Conservation (phyloP, 1,140 invertebrate genomes). For the Araneus ventricosus region DNA sequence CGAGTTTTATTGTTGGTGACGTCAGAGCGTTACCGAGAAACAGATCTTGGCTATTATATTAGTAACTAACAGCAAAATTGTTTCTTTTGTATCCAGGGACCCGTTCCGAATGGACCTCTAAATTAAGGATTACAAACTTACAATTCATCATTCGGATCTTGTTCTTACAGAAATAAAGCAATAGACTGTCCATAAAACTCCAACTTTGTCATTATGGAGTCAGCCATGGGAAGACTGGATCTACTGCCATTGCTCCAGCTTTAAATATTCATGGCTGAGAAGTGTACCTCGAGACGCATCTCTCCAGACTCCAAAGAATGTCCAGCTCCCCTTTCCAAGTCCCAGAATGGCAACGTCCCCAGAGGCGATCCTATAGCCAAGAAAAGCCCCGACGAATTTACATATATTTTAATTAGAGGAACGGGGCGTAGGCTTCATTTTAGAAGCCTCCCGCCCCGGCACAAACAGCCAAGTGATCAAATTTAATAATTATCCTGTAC, state of each 20-base stretch:
- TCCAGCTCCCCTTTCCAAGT: not conserved
- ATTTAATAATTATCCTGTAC: constrained; percentile 41
- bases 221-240: not conserved
- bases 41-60: too few relatives aligned
- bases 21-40: too few relatives aligned
- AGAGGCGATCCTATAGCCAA: constrained; percentile 11
- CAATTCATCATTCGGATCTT: not conserved
- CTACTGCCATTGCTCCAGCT: not conserved
- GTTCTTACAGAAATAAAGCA: not conserved
- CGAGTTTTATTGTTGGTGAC: too few relatives aligned
- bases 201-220: not conserved
- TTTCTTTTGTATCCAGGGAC: too few relatives aligned
- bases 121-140: not conserved
- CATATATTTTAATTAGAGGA: constrained; percentile 38
- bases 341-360: not conserved
- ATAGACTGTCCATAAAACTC: too few relatives aligned
- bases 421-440: constrained; percentile 26
- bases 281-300: not conserved
- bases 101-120: not conserved
- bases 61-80: too few relatives aligned
- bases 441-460: not conserved
- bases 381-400: constrained; percentile 23
- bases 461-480: constrained; percentile 36
- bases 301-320: not conserved
- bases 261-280: not conserved